These are phyloP conservation scores for Scaptomyza graminum DNA, from an alignment of 1,140 invertebrate species.

Conservation along the genomic window DNA sequence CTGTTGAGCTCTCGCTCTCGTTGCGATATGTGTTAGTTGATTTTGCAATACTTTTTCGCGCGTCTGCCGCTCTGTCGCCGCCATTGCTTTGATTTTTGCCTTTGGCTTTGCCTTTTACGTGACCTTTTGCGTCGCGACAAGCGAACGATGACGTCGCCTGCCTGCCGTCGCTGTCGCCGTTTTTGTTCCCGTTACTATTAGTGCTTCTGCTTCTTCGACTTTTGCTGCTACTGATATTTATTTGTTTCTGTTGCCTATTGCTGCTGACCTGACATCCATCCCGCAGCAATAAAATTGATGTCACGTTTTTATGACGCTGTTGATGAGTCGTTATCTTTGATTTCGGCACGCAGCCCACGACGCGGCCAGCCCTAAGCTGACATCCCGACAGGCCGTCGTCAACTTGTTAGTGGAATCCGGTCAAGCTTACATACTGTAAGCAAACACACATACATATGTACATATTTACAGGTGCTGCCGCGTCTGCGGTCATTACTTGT, in stretches of 20 bases:
- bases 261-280: no score
- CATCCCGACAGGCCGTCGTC: constrained; percentile 27
- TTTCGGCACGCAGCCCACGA: constrained; percentile 61
- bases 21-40: constrained; percentile 29
- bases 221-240: constrained; percentile 3
- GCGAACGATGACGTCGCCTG: constrained; percentile 71
- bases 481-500: constrained; percentile 54
- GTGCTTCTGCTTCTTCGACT: no score
- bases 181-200: constrained; percentile 8
- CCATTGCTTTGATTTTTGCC: constrained; percentile 3
- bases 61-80: constrained; percentile 18
- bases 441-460: not conserved
- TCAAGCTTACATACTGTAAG: constrained; percentile 26
- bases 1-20: constrained; percentile 17
- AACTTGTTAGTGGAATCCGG: constrained; percentile 24
- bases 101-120: constrained; percentile 63
- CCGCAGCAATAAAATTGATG: constrained; percentile 74
- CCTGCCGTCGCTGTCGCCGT: constrained; percentile 21
- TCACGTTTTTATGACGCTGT: constrained; percentile 81
- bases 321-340: constrained; percentile 81
- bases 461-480: constrained; percentile 51
- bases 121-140: constrained; percentile 62
- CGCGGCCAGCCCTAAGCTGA: constrained; percentile 20
- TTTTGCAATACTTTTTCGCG: constrained; percentile 39
- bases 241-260: constrained; percentile 8